Conservation (phyloP, 2,113 vertebrate species). For the Nothobranchius furzeri region DNA sequence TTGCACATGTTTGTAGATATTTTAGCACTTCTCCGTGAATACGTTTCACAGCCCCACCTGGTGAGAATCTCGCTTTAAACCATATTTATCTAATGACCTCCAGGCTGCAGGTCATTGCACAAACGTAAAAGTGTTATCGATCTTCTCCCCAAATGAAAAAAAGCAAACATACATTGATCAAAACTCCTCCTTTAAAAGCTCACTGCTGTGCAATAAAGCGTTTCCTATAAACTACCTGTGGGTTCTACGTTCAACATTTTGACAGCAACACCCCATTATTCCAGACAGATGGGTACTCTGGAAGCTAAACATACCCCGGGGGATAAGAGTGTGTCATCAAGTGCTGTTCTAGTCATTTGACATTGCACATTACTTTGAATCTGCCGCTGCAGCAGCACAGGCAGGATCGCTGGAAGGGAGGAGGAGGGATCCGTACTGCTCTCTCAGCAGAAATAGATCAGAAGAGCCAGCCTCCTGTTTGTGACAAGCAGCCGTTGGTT, state of each 20-base stretch:
- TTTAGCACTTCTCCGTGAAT: no score
- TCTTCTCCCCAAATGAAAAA: conserved; percentile 10
- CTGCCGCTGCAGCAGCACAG: not conserved
- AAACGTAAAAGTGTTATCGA: not conserved
- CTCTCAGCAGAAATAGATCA: conserved; percentile 42
- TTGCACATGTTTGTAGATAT: no score
- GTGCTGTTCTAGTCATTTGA: conserved; percentile 14
- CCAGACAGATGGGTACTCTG: not conserved
- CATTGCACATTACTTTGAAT: not conserved
- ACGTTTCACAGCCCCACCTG: no score
- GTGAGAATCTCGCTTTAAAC: no score
- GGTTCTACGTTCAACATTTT: conserved; percentile 21
- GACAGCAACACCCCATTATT: conserved; percentile 3
- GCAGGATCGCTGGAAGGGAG: conserved; percentile 9
- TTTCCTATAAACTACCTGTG: conserved; percentile 10
- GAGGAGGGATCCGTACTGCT: not conserved
- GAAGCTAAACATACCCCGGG: not conserved
- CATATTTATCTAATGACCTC: not conserved
- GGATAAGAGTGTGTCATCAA: conserved; percentile 14
- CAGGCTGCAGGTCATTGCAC: not conserved
- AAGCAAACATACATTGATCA: not conserved
- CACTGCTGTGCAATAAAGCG: not conserved
- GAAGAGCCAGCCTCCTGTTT: conserved; percentile 34
- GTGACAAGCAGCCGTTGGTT: not conserved
- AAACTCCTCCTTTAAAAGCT: not conserved